A percentile compares a stretch with the other conserved stretches of the same genome.
Evolutionary conservation across 2,797 vertebrate genomes (phyloP).

Genomic region (Hylomyscus alleni): DNA sequence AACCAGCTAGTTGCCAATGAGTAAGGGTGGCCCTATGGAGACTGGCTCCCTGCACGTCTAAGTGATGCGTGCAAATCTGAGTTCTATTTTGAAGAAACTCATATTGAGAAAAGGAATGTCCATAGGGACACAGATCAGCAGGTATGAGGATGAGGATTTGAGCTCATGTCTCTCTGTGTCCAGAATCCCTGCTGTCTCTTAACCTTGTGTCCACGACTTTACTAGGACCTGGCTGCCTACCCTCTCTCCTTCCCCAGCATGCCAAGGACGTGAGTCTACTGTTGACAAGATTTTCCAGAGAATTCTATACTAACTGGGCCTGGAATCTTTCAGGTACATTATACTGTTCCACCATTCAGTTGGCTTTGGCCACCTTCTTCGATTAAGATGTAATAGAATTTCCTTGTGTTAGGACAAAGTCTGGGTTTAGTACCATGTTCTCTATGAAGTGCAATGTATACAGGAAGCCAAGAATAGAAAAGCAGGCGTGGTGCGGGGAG

Average conservation of each 20-base stretch:
- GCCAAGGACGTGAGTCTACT: not conserved
- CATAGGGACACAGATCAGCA: not conserved
- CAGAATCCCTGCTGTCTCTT: not conserved
- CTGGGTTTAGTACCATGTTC: not conserved
- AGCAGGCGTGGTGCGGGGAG: not conserved
- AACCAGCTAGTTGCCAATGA: not conserved
- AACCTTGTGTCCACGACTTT: not conserved
- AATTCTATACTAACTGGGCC: not conserved
- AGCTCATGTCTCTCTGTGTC: not conserved
- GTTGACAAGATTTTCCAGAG: slow-evolving; percentile 14
- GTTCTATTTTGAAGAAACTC: not conserved
- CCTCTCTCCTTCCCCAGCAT: not conserved
- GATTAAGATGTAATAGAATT: slow-evolving; percentile 55
- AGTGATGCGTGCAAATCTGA: not conserved
- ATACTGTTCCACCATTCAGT: not conserved
- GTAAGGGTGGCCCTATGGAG: not conserved
- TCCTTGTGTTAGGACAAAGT: slow-evolving; percentile 56
- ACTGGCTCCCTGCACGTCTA: not conserved
- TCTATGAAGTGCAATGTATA: not conserved
- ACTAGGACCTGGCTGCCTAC: not conserved
- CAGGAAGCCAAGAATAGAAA: not conserved
- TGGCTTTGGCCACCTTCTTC: slow-evolving; percentile 29
- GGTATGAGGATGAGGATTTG: not conserved
- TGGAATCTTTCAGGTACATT: not conserved
- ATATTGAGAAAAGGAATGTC: not conserved